phyloP scores from a whole-genome alignment of 2,113 vertebrate genomes.

The Prochilodus magdalenae region DNA sequence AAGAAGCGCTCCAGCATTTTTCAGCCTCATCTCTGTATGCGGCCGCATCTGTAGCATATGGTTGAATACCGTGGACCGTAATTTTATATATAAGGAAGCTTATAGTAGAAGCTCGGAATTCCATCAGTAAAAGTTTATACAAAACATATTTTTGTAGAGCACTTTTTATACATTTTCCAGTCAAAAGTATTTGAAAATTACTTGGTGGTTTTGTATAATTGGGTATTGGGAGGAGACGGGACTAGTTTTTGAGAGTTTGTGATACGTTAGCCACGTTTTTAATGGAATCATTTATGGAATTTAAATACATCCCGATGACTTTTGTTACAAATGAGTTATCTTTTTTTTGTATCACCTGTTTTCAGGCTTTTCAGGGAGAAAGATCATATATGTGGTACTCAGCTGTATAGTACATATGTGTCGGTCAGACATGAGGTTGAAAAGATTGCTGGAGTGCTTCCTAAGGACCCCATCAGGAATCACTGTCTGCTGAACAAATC shows the following conservation, averaged over 20 bases:
- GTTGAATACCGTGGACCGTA: background rate
- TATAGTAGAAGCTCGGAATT: background rate
- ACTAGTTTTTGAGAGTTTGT: background rate
- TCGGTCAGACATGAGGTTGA: background rate
- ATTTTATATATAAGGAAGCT: background rate
- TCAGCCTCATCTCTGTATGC: background rate
- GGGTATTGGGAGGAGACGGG: background rate
- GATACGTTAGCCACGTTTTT: background rate
- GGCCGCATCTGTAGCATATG: background rate
- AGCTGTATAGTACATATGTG: background rate
- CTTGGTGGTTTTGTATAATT: background rate
- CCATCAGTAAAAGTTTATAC: background rate
- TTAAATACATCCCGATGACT: background rate
- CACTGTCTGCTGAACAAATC: background rate
- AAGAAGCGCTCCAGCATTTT: background rate
- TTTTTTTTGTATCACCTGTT: background rate
- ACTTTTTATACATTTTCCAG: background rate
- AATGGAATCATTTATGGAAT: background rate
- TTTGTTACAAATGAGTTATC: no score
- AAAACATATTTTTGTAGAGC: background rate
- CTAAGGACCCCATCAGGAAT: background rate
- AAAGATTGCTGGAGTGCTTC: background rate
- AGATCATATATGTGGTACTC: background rate
- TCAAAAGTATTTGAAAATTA: background rate
- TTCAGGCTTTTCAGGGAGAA: background rate